Base-by-base conservation (phyloP, 2,888 invertebrate species). In the Poecilobothrus nobilitatus region DNA sequence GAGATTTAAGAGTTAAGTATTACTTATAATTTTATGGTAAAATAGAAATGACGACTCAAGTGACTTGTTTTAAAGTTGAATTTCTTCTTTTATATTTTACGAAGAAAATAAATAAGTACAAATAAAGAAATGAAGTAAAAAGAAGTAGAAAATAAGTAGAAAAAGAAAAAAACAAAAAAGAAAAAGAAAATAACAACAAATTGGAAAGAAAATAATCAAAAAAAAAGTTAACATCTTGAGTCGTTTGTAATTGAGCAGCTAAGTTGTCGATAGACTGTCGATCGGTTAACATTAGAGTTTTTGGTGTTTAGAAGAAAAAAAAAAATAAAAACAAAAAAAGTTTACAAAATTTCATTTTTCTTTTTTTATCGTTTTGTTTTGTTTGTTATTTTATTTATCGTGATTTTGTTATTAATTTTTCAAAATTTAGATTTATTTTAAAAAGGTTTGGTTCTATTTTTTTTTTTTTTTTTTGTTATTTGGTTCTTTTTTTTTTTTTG, bases 261-360 rank as follows among this genome's bases (percentile, higher is more conserved):
- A 53, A 53, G 53, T 53, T 53, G 53, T 53, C 53, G 53, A 53
- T 53, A 53, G 53, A 53, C 53, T 53, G 53, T 53, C 53, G 53
- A 53, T 53, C 53, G 53, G 53, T 53, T 18, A 53, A 53, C 53
- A 53, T 53, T 53, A 53, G 5, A 53, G 9, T 37, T 37, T 37
- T 37, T 37, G 37, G 37, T 12, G 8, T 37, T 10, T 37, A 37
- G 37, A 37, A 37, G 9, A 37, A 27, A 27, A 27, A 27, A 27
- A 27, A 27, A 27, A 27, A 27, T 27, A 27, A 27, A 27, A 27
- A 27, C 27, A 27, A 27, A 27, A 27, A 27, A 27, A 27, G 27
- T 27, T 27, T 27, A 27, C 2, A 27, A 27, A 27, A 1, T 37
- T 37, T 37, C 7, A 2, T 12, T 37, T 37, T 12, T 1, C 7